phyloP scores from a whole-genome alignment of 2,113 vertebrate species.

The Podilymbus podiceps region DNA sequence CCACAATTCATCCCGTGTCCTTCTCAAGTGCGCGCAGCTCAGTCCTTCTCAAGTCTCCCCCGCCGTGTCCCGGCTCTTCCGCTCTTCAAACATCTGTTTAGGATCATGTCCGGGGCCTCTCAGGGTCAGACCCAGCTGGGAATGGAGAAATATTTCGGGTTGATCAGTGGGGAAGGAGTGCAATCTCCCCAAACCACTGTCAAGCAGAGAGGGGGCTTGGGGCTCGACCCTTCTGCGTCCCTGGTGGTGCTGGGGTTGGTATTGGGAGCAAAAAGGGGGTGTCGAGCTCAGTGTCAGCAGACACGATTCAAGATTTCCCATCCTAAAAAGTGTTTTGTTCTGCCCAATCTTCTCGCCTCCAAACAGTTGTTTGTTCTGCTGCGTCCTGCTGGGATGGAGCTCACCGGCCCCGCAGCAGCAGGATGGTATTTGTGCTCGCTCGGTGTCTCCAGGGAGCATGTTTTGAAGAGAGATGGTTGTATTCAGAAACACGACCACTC shows the following conservation, averaged over 20 bases:
- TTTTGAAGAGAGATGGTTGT: rapidly evolving
- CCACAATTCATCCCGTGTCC: not conserved
- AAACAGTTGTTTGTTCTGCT: not conserved
- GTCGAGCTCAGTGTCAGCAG: not conserved
- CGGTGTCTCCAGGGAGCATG: rapidly evolving
- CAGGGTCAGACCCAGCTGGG: not conserved
- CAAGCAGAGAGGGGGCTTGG: not conserved
- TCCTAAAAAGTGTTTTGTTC: not conserved
- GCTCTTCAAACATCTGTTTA: not conserved
- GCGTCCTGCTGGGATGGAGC: not conserved
- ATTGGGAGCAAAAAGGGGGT: not conserved
- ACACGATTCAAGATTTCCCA: not conserved
- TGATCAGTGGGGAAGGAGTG: not conserved
- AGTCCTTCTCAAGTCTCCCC: not conserved
- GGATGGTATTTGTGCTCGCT: not conserved
- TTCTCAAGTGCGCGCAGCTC: not conserved
- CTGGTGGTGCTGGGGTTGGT: not conserved
- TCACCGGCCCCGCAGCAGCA: rapidly evolving
- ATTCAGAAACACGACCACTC: not conserved
- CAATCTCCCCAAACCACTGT: not conserved
- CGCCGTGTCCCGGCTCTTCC: rapidly evolving
- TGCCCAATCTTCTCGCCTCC: not conserved
- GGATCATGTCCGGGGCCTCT: not conserved
- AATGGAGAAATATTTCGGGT: not conserved
- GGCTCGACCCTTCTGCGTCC: not conserved